Percentiles rank a stretch among this genome's conserved stretches.
These are phyloP conservation scores for Semnornis frantzii DNA, from an alignment of 2,113 vertebrate species.

Conservation along the genomic window DNA sequence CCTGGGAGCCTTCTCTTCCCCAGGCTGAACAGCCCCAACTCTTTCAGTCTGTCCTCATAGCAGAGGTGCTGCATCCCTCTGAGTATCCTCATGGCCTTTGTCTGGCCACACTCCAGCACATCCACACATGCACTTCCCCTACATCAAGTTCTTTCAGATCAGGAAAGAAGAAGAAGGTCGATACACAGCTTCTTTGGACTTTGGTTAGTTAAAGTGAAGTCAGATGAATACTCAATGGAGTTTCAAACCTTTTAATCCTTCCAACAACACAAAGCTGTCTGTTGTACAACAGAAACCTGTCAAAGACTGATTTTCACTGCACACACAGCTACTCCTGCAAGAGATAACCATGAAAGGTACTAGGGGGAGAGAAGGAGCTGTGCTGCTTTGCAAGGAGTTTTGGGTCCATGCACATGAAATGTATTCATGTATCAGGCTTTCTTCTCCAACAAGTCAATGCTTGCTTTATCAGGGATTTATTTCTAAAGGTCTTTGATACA, in stretches of 20 bases:
- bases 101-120: no score
- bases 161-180: not conserved
- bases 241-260: slow-evolving; percentile 7
- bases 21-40: no score
- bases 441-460: not conserved
- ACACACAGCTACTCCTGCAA: not conserved
- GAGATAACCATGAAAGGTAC: not conserved
- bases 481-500: not conserved
- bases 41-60: no score
- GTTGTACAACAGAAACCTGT: not conserved
- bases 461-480: slow-evolving; percentile 22
- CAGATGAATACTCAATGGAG: not conserved
- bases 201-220: not conserved
- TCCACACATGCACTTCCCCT: not conserved
- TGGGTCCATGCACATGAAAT: not conserved
- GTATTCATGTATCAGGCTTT: not conserved
- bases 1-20: no score
- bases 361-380: not conserved
- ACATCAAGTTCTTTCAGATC: not conserved
- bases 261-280: not conserved
- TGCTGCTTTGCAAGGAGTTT: not conserved
- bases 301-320: not conserved
- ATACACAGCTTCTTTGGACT: not conserved
- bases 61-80: no score
- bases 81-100: no score